Conservation (phyloP, 2,113 vertebrate species). For the Mobula hypostoma region DNA sequence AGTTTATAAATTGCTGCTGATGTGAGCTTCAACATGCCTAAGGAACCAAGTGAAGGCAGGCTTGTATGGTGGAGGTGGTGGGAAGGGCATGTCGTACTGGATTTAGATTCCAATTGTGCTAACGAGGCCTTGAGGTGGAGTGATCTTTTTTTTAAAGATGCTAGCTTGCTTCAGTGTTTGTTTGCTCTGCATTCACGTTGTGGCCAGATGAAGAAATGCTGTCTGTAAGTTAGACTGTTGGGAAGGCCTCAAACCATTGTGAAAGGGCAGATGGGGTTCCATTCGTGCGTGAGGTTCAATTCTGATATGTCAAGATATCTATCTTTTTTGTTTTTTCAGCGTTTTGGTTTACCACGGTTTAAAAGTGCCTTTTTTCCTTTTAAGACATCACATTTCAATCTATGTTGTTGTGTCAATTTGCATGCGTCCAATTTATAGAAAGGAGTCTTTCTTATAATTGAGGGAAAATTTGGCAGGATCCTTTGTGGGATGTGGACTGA, state of each 20-base stretch:
- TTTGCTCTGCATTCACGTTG: not conserved
- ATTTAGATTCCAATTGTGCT: not conserved
- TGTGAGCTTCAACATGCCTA: not conserved
- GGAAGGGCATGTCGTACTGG: not conserved
- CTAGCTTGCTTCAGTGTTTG: not conserved
- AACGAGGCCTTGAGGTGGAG: not conserved
- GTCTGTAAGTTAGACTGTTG: not conserved
- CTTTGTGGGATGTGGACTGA: not conserved
- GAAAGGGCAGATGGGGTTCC: not conserved
- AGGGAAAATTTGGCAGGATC: not conserved
- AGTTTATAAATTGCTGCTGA: not conserved
- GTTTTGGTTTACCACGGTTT: not conserved
- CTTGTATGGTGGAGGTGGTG: not conserved
- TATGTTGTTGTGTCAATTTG: not conserved
- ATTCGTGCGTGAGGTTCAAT: not conserved
- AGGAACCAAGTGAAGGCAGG: not conserved
- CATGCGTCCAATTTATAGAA: not conserved
- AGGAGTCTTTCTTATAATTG: not conserved
- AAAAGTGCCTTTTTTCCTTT: not conserved
- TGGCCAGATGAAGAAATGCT: not conserved
- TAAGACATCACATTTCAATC: not conserved
- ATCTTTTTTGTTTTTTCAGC: not conserved
- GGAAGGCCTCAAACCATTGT: not conserved
- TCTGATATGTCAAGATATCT: not conserved
- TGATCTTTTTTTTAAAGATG: not conserved